These are phyloP conservation scores for Okapia johnstoni DNA, from an alignment of 2,113 vertebrate species.

Conservation along the genomic window DNA sequence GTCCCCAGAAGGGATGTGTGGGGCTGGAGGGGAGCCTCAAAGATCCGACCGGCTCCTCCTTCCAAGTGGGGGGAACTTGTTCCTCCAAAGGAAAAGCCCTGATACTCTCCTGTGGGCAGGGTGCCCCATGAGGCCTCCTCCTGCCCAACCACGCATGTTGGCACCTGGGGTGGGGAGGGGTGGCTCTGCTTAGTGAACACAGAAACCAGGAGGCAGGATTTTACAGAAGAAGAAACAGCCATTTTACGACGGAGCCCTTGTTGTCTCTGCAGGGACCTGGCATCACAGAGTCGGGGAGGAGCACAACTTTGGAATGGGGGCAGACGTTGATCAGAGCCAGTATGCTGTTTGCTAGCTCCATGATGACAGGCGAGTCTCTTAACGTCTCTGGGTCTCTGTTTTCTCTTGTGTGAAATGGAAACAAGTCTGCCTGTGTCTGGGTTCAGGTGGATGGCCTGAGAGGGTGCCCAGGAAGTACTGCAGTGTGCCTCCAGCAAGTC, in stretches of 20 bases:
- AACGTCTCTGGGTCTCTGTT: not conserved
- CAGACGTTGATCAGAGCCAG: not conserved
- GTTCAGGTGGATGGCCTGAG: not conserved
- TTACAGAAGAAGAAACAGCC: not conserved
- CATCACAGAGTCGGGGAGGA: not conserved
- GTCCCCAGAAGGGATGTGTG: not conserved
- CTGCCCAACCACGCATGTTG: not conserved
- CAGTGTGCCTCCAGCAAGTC: not conserved
- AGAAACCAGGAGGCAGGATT: not conserved
- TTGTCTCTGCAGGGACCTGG: not conserved
- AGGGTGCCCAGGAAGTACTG: fast-evolving
- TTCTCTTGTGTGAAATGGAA: not conserved
- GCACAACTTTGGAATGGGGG: not conserved
- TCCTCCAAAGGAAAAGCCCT: not conserved
- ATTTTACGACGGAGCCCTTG: not conserved
- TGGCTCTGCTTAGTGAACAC: not conserved
- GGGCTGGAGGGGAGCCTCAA: not conserved
- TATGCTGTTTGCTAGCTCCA: too few species aligned
- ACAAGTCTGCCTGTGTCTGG: not conserved
- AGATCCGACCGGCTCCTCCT: not conserved
- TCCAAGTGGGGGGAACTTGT: not conserved
- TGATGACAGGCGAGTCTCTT: not conserved
- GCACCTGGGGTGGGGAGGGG: not conserved
- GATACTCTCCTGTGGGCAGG: not conserved
- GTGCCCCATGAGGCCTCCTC: not conserved